Evolutionary conservation across 2,888 invertebrate species (phyloP).

Genomic region (Leucozona laternaria): DNA sequence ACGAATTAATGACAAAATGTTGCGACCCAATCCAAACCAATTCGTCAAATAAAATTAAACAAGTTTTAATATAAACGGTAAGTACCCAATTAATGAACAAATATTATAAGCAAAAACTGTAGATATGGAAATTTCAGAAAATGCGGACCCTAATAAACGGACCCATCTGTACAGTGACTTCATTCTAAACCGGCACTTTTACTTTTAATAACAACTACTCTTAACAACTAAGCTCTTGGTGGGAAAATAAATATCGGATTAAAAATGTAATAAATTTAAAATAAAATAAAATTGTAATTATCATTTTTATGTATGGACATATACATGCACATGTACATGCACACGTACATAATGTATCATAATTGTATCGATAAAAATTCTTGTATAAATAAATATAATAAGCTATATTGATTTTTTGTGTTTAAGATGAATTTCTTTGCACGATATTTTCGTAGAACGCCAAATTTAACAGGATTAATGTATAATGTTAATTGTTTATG

Average conservation of each 20-base stretch:
- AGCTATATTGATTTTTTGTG: neutral
- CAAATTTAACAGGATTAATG: neutral
- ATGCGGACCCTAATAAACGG: neutral
- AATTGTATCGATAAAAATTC: neutral
- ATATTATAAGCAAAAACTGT: neutral
- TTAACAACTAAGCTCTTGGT: neutral
- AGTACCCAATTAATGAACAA: neutral
- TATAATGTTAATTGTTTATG: neutral
- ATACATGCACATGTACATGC: too few species aligned
- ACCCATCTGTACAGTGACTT: slow-evolving; percentile 11
- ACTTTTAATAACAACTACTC: neutral
- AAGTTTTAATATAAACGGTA: neutral
- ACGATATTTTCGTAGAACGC: neutral
- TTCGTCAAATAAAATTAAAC: neutral
- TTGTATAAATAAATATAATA: neutral
- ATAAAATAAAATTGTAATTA: neutral
- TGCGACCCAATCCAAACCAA: neutral
- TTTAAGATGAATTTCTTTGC: neutral
- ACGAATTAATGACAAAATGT: neutral
- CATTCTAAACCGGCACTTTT: neutral
- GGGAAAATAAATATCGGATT: neutral
- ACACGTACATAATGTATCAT: too few species aligned
- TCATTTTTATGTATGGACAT: neutral
- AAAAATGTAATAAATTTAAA: neutral
- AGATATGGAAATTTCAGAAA: slow-evolving; percentile 3